Evolutionary conservation across 2,797 vertebrate genomes (phyloP), one percentile per base, ranked within the genome.

Genomic region (Lepilemur ruficaudatus): DNA sequence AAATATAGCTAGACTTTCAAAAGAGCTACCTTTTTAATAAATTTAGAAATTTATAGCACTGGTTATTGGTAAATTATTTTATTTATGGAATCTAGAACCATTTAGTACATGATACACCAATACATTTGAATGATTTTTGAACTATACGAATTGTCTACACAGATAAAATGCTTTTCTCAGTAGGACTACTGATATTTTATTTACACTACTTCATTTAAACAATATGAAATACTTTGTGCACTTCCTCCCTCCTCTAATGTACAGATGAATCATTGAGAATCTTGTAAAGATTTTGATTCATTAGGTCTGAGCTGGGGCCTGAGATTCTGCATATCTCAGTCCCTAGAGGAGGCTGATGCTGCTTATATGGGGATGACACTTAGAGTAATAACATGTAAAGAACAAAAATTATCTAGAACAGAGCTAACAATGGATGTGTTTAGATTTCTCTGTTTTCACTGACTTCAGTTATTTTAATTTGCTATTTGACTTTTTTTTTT

Each of bases 361-460:
- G 0, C 63, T 70, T 52, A 5, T 69, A 32, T 69, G 38, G 38
- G 28, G 41, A 6, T 55, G 18, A n/a, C 52, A 63, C 32, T 87
- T 73, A 14, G 10, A 92, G 30, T 52, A 59, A 41, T 52, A 38
- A 57, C 10, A 41, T 82, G 8, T 82, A 72, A 82, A 73, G 76
- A 69, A 73, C 4, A 93, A 67, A 93, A 65, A 76, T 55, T 79
- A 55, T 55, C 8, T 4, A n/a, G 43, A 57, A 59, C 12, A 67
- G 13, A 78, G 30, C 70, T 67, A 81, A 35, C 25, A 61, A 17
- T 75, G 32, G 25, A 59, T 73, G 11, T 55, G 30, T 72, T 92
- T 83, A 41, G 8, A 63, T 59, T 81, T 97, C 46, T 92, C 23
- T 82, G 7, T 93, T 87, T 86, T 82, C 35, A 52, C 7, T 93